Evolutionary conservation across 2,888 invertebrate genomes (phyloP), one percentile per base, ranked within the genome.

Genomic region (Caenorhabditis parvicauda): DNA sequence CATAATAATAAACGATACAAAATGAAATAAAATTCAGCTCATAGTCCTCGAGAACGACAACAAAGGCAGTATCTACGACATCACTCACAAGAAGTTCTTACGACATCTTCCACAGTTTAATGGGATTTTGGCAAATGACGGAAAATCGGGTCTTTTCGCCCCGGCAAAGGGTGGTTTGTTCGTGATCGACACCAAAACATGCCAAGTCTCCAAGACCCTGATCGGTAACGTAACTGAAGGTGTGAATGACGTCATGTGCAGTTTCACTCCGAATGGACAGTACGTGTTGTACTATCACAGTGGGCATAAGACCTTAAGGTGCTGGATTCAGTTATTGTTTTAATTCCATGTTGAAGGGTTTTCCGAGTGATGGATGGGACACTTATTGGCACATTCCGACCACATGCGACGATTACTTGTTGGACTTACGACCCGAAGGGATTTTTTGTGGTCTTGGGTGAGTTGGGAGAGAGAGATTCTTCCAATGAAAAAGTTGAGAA

Each of bases 201-300:
- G 95, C 0, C 87, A 88, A 45, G 89, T 90, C 0, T 88, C 91
- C 0, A 89, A 89, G 82, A 92, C 90, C 0, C 89, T 92, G 67
- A 94, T 96, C 66, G 91, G 91, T 1, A 79, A 82, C 54, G 82
- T 95, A 0, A 94, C 95, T 0, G 95, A 96, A 82, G 96, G 96
- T 0, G 95, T 96, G 0, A 95, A 95, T 82, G 92, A 91, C 2
- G 92, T 95, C 21, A 91, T 92, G 67, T 91, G 92, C 59, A 88
- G 90, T 85, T 96, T 96, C 82, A 94, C 92, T 57, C 89, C 90
- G 66, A 91, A 89, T 2, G 92, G 95, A 74, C 89, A 91, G 76
- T 94, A 96, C 76, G 95, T 95, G 2, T 87, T 95, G 47, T 96
- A 96, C 81, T 96, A 96, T 79, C 95, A 96, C 81, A 91, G 92